These are phyloP conservation scores for Gymnocheta viridis DNA, from an alignment of 2,888 invertebrate genomes.

Conservation along the genomic window DNA sequence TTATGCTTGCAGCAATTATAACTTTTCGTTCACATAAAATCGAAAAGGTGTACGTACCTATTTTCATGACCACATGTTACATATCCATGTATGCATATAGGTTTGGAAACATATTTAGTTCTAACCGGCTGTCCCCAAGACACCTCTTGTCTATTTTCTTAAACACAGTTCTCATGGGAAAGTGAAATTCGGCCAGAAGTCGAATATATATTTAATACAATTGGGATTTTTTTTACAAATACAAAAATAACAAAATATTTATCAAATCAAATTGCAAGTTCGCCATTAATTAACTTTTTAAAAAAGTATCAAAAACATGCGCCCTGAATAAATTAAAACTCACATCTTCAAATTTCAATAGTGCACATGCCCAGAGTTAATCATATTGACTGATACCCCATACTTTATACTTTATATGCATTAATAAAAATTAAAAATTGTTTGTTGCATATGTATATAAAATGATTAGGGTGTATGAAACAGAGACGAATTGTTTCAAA, in stretches of 20 bases:
- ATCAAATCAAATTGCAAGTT: not conserved
- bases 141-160: too few species aligned
- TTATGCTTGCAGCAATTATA: too few species aligned
- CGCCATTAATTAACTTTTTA: not conserved
- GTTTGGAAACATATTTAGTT: too few species aligned
- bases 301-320: not conserved
- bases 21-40: too few species aligned
- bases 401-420: not conserved
- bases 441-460: not conserved
- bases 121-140: too few species aligned
- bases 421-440: constrained; percentile 5
- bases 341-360: constrained; percentile 14
- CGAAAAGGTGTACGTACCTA: too few species aligned
- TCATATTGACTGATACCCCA: not conserved
- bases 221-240: too few species aligned
- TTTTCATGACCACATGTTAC: too few species aligned
- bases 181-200: too few species aligned
- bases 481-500: constrained; percentile 18
- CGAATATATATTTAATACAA: too few species aligned
- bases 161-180: too few species aligned
- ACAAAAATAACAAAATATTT: not conserved
- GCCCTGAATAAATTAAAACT: not conserved
- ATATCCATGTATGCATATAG: too few species aligned
- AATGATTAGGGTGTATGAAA: constrained; percentile 32
- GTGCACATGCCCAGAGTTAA: not conserved